phyloP scores from a whole-genome alignment of 1,140 invertebrate species.

The Drosophila parabipectinata region DNA sequence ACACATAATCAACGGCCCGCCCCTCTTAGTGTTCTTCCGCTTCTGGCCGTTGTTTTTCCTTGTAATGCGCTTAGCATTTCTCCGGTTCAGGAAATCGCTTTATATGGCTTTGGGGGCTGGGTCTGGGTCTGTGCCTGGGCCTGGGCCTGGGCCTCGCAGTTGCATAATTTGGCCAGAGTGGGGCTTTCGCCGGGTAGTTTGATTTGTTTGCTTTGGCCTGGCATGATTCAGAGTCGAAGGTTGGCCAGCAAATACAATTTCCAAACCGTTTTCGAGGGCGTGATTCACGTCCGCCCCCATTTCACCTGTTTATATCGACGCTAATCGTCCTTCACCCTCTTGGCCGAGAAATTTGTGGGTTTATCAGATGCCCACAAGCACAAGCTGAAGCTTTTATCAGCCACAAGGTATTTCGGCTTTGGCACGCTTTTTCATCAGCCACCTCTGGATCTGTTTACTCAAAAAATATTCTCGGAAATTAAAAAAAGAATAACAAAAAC shows the following conservation, averaged over 20 bases:
- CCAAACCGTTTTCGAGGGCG: constrained; percentile 25
- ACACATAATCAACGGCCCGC: constrained; percentile 19
- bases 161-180: constrained; percentile 54
- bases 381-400: constrained; percentile 32
- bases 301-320: constrained; percentile 29
- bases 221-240: constrained; percentile 37
- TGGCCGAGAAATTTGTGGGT: constrained; percentile 17
- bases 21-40: constrained; percentile 16
- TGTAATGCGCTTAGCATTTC: constrained; percentile 66
- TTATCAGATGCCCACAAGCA: constrained; percentile 19
- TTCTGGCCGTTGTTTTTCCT: constrained; percentile 7
- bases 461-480: constrained; percentile 38
- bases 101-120: constrained; percentile 63
- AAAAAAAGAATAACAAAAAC: constrained; percentile 37
- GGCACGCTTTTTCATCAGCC: constrained; percentile 43
- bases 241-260: constrained; percentile 29
- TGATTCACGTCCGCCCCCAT: constrained; percentile 34
- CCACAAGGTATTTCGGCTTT: constrained; percentile 22
- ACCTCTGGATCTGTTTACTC: constrained; percentile 20
- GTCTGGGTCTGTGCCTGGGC: constrained; percentile 2
- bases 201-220: constrained; percentile 39
- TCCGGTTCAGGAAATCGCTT: constrained; percentile 64
- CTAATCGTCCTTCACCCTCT: constrained; percentile 44
- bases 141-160: constrained; percentile 32
- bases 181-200: constrained; percentile 3